Evolutionary conservation across 2,113 vertebrate genomes (phyloP).

Genomic region (Smithornis capensis): DNA sequence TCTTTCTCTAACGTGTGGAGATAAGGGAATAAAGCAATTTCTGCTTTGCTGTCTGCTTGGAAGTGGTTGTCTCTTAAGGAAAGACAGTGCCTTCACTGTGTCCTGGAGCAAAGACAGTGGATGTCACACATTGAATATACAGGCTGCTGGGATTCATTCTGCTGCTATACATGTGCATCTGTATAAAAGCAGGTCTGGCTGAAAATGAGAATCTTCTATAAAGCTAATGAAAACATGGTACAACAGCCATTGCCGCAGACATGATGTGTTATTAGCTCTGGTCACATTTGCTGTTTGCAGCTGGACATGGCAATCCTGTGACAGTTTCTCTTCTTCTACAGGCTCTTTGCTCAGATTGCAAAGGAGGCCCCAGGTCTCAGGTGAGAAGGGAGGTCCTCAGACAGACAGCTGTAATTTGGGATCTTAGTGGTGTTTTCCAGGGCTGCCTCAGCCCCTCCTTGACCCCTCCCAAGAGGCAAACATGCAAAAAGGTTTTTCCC

Average conservation of each 20-base stretch:
- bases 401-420: background rate
- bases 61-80: background rate
- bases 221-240: background rate
- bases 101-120: background rate
- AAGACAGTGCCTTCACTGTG: background rate
- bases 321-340: background rate
- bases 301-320: background rate
- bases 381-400: background rate
- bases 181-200: background rate
- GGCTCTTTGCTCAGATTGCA: background rate
- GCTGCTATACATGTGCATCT: background rate
- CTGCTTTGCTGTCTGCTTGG: background rate
- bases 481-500: background rate
- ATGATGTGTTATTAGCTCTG: fast-evolving
- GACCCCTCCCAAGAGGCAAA: background rate
- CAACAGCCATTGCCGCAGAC: background rate
- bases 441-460: background rate
- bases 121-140: background rate
- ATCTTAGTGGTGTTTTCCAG: background rate
- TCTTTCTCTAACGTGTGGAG: background rate
- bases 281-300: background rate
- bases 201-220: background rate
- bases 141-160: background rate
- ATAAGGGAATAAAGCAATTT: background rate
- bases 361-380: background rate